These are phyloP conservation scores for Casuarius casuarius DNA, from an alignment of 2,113 vertebrate genomes.

Conservation along the genomic window DNA sequence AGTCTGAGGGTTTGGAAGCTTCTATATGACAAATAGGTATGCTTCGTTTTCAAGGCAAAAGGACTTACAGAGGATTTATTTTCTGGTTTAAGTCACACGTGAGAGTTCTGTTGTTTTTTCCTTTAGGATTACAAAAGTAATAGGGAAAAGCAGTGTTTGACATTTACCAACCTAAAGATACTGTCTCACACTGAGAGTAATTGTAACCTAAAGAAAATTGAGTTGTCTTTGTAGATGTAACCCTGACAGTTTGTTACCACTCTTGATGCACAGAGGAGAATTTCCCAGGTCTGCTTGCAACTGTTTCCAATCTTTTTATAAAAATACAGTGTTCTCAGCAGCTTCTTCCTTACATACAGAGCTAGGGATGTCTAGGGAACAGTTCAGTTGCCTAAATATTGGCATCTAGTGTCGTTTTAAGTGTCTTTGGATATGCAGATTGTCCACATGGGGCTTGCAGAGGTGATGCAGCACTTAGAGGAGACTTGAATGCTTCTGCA, in stretches of 20 bases:
- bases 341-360: not conserved
- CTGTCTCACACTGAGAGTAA: not conserved
- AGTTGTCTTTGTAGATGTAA: not conserved
- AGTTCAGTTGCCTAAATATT: not conserved
- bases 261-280: not conserved
- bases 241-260: not conserved
- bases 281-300: not conserved
- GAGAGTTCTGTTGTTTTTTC: not conserved
- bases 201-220: not conserved
- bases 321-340: not conserved
- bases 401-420: not conserved
- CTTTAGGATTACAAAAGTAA: not conserved
- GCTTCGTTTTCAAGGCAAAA: not conserved
- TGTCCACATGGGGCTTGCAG: not conserved
- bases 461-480: not conserved
- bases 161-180: not conserved
- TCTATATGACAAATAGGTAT: not conserved
- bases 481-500: not conserved
- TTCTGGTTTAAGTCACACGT: not conserved
- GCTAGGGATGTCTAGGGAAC: not conserved
- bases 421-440: not conserved
- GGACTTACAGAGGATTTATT: not conserved
- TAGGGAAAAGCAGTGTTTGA: not conserved
- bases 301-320: not conserved
- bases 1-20: not conserved